Percentiles rank a stretch among this genome's conserved stretches.
Conservation (phyloP, 92 coral and sea anemone genomes). For the Paragorgia papillata region DNA sequence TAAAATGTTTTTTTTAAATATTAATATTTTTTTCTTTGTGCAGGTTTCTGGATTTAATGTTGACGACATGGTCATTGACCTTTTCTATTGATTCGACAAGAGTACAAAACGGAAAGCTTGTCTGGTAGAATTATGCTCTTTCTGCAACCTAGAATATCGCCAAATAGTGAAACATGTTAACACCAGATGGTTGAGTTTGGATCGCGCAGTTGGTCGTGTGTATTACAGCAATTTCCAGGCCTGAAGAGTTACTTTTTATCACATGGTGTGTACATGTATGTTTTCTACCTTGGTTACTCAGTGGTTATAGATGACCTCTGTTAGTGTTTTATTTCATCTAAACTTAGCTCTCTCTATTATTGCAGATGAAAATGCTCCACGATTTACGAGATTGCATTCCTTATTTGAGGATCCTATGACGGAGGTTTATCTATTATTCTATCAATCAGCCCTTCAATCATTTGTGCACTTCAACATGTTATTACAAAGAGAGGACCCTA, state of each 20-base stretch:
- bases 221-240: conserved; percentile 41
- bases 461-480: neutral
- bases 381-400: neutral
- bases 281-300: too few species aligned
- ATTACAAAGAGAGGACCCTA: conserved; percentile 1
- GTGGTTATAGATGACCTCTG: neutral
- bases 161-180: conserved; percentile 56
- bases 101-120: conserved; percentile 35
- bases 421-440: conserved; percentile 53
- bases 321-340: too few species aligned
- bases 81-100: conserved; percentile 69
- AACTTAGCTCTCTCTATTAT: neutral
- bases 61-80: conserved; percentile 57
- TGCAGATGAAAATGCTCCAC: neutral
- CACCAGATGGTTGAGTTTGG: conserved; percentile 62
- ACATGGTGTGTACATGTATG: too few species aligned
- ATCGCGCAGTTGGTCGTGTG: conserved; percentile 58
- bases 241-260: conserved; percentile 61
- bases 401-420: conserved; percentile 18
- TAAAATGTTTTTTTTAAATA: too few species aligned
- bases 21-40: too few species aligned
- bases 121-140: conserved; percentile 27
- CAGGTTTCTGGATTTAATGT: conserved; percentile 61
- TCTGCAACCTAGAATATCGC: conserved; percentile 51
- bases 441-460: conserved; percentile 45